Evolutionary conservation across 2,113 vertebrate genomes (phyloP).

Genomic region (Pleuronectes platessa): DNA sequence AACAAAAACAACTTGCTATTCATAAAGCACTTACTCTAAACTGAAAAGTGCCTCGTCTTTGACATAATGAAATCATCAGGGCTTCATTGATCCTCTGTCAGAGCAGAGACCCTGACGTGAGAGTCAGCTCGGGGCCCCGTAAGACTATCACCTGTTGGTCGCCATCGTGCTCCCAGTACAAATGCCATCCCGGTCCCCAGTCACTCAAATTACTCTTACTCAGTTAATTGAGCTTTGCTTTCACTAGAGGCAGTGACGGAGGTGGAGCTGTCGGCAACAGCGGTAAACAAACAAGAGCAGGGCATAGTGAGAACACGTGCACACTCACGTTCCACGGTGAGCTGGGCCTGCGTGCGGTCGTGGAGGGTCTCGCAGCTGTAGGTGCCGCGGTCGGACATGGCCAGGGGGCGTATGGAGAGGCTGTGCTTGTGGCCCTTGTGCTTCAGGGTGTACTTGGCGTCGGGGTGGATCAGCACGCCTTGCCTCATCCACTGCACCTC

Average conservation of each 20-base stretch:
- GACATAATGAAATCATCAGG: slow-evolving; percentile 57
- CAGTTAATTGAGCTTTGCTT: slow-evolving; percentile 70
- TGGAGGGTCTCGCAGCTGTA: slow-evolving; percentile 96
- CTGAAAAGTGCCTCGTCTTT: slow-evolving; percentile 40
- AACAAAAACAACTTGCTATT: not conserved
- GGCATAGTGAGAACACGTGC: slow-evolving; percentile 68
- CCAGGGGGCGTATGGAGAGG: slow-evolving; percentile 84
- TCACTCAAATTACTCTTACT: slow-evolving; percentile 76
- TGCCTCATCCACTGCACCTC: slow-evolving; percentile 95
- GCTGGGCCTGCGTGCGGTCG: slow-evolving; percentile 90
- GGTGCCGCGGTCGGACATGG: slow-evolving; percentile 85
- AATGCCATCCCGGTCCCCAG: slow-evolving; percentile 53
- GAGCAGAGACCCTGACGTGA: slow-evolving; percentile 47
- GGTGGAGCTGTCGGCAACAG: slow-evolving; percentile 47
- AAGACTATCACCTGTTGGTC: slow-evolving; percentile 74
- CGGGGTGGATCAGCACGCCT: slow-evolving; percentile 86
- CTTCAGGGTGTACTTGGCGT: slow-evolving; percentile 83
- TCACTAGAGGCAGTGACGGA: slow-evolving; percentile 51
- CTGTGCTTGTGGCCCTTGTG: slow-evolving; percentile 80
- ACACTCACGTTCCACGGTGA: slow-evolving; percentile 92
- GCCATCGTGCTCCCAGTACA: slow-evolving; percentile 63
- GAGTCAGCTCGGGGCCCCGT: slow-evolving; percentile 32
- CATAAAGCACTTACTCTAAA: not conserved
- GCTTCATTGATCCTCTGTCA: slow-evolving; percentile 54
- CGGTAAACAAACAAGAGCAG: slow-evolving; percentile 77